A percentile compares a stretch with the other conserved stretches of the same genome.
phyloP scores from a whole-genome alignment of 2,888 invertebrate genomes.

The Eupithecia inturbata region DNA sequence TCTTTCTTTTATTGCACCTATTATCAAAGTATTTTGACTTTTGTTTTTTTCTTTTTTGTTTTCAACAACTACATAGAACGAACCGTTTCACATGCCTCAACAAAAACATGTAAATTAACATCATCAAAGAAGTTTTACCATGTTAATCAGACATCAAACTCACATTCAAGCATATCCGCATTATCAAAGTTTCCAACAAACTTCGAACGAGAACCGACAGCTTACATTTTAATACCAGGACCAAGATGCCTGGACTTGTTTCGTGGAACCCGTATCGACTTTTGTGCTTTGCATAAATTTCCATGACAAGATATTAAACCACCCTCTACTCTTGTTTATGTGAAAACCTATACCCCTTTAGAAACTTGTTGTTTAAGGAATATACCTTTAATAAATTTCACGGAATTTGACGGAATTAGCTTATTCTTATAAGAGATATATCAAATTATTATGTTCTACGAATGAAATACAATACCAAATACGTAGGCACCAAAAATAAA shows the following conservation, averaged over 20 bases:
- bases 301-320: constrained; percentile 67
- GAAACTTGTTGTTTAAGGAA: constrained; percentile 32
- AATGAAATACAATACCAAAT: neutral
- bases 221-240: constrained; percentile 33
- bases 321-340: constrained; percentile 60
- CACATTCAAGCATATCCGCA: constrained; percentile 9
- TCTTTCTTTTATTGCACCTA: neutral
- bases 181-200: constrained; percentile 34
- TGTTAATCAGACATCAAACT: constrained; percentile 13
- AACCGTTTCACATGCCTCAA: neutral
- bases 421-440: neutral
- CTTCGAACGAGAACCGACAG: constrained; percentile 31
- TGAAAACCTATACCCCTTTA: constrained; percentile 59
- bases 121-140: constrained; percentile 7
- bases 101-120: constrained; percentile 5
- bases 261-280: constrained; percentile 74
- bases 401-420: constrained; percentile 10
- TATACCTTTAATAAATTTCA: constrained; percentile 27
- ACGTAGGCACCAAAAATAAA: neutral
- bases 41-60: neutral
- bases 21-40: neutral
- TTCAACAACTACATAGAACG: neutral
- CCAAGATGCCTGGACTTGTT: constrained; percentile 57
- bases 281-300: constrained; percentile 81
- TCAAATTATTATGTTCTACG: neutral